Conservation (phyloP, 2,888 invertebrate species). For the Erebia epiphron region DNA sequence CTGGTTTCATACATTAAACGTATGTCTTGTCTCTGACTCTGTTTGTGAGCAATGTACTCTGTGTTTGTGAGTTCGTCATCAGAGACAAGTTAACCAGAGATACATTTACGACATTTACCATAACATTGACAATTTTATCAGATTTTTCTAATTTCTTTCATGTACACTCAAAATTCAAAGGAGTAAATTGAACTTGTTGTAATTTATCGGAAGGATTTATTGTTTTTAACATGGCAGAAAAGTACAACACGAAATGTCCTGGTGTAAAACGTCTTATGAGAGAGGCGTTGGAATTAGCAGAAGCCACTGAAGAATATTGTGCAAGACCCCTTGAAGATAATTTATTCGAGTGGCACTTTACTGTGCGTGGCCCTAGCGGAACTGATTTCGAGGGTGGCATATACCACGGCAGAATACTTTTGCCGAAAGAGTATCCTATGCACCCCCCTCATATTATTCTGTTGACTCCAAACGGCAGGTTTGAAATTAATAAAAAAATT, state of each 20-base stretch:
- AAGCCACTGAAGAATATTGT: slow-evolving; percentile 94
- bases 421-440: slow-evolving; percentile 98
- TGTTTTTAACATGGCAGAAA: slow-evolving; percentile 74
- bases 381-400: slow-evolving; percentile 95
- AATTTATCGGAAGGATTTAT: not conserved
- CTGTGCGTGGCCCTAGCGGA: slow-evolving; percentile 93
- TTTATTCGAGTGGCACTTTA: slow-evolving; percentile 99
- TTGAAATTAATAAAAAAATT: slow-evolving; percentile 96
- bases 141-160: not conserved
- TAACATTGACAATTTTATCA: slow-evolving; percentile 8
- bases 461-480: slow-evolving; percentile 96
- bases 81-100: no score
- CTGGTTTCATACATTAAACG: no score
- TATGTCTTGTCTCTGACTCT: no score
- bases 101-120: not conserved
- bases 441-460: slow-evolving; percentile 97
- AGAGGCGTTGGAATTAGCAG: slow-evolving; percentile 93
- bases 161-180: not conserved
- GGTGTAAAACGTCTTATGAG: slow-evolving; percentile 97
- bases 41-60: no score
- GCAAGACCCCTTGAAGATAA: slow-evolving; percentile 97
- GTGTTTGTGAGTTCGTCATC: not conserved
- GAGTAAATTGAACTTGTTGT: not conserved
- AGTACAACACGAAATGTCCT: slow-evolving; percentile 82
- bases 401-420: slow-evolving; percentile 95